Base-by-base conservation (phyloP, 2,113 vertebrate species). In the Chamaea fasciata region DNA sequence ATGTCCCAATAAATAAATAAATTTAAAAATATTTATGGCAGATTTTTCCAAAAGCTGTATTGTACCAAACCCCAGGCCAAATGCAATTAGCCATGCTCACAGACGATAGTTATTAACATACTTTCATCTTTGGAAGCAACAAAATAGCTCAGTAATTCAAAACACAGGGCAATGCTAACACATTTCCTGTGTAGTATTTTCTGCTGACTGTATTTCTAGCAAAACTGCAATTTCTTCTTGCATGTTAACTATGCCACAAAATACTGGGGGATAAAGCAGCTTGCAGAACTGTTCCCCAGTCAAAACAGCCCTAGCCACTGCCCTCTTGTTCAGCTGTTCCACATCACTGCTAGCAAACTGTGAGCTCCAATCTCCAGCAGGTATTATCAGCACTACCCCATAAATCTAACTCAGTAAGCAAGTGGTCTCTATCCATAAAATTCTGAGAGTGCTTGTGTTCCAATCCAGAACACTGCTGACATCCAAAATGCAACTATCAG, bases 321-420 rank as follows among this genome's bases (percentile, higher is more conserved):
- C 20, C 28, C 47, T 70, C n/a, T 68, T 90, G 71, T 88, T 96
- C 68, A 78, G 75, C 47, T 92, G 74, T 46, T 77, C 64, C 49
- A 57, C 52, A 87, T 64, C 63, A 59, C 73, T 57, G 83, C 57
- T 50, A 90, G 56, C 75, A 92, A 90, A 41, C 47, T 69, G 67
- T 3, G 4, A 67, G 14, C 91, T 69, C 46, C 86, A 56, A 80
- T 87, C 64, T 96, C 85, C 69, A 90, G 74, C 57, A 60, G 83
- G 30, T 90, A 83, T 74, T 47, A 91, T 42, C 67, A 80, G 57
- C 65, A 79, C 55, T 68, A 68, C 37, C 31, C 59, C 50, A 88
- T 80, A 94, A 94, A 97, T 91, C 64, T 85, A 86, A 65, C 63
- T 88, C 81, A 47, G 31, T 22, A 28, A 87, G 23, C 42, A 95